phyloP scores from a whole-genome alignment of 2,888 invertebrate species.

The Sussaba pulchella region DNA sequence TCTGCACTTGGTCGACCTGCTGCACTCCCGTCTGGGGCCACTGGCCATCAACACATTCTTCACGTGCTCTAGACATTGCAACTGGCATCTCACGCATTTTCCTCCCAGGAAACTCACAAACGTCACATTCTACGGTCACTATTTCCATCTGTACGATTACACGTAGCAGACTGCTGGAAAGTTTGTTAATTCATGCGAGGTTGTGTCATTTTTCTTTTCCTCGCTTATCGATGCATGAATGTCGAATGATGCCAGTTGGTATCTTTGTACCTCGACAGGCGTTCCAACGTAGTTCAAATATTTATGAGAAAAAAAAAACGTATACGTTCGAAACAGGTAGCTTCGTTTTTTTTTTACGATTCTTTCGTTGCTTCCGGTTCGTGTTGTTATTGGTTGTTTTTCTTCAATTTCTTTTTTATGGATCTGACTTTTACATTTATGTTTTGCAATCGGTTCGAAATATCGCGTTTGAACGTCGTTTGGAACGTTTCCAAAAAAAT shows the following conservation, averaged over 20 bases:
- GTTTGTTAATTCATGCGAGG: conserved; percentile 35
- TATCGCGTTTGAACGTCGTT: conserved; percentile 83
- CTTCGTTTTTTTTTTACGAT: conserved; percentile 60
- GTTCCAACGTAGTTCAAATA: conserved; percentile 7
- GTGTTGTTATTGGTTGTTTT: conserved; percentile 36
- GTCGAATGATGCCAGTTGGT: conserved; percentile 16
- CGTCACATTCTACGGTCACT: conserved; percentile 46
- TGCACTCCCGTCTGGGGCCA: conserved; percentile 17
- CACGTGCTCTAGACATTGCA: neutral
- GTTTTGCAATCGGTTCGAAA: too few relatives aligned
- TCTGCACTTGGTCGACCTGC: conserved; percentile 16
- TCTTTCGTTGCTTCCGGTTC: conserved; percentile 50
- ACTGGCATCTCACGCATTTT: conserved; percentile 22
- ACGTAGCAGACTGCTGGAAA: conserved; percentile 15
- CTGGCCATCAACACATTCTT: conserved; percentile 33
- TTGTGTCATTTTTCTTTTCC: conserved; percentile 62
- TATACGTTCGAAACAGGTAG: conserved; percentile 53
- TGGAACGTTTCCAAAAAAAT: conserved; percentile 81
- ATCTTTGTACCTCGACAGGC: neutral
- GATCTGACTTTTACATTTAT: conserved; percentile 49
- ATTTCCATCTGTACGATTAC: conserved; percentile 1
- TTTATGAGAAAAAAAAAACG: conserved; percentile 58
- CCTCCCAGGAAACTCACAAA: conserved; percentile 37
- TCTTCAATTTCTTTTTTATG: conserved; percentile 24
- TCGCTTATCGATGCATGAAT: conserved; percentile 44